Evolutionary conservation across 2,113 vertebrate species (phyloP), one percentile per base, ranked within the genome.

Genomic region (Cariama cristata): DNA sequence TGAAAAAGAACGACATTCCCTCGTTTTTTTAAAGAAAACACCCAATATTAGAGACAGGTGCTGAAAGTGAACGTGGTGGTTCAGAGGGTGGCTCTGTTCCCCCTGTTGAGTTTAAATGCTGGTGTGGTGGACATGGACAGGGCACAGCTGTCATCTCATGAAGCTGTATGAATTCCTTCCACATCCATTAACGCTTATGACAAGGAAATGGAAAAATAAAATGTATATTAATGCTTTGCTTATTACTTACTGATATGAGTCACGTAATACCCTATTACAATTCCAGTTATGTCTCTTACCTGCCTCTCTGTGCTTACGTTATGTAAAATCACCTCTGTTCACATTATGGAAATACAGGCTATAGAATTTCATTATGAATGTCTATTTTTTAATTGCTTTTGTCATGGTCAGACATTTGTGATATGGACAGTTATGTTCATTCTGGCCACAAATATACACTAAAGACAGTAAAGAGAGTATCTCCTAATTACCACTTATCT

Each of bases 71-170:
- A 22, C 7, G 4, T 2, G 14, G n/a, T 38, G 28, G 23, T 80
- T 92, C 90, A 81, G 64, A 81, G 92, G 76, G 44, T 92, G 79
- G 60, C 86, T 87, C 68, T 89, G 59, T 86, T 90, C 30, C 40
- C 58, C 22, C 32, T 60, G 40, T 8, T 50, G 71, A 84, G 11
- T 75, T 74, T 59, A 82, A 67, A 52, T n/a, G 47, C 21, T 35
- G 20, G 14, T 8, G 26, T 16, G 4, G 21, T 28, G 28, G 14
- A 6, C 17, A 47, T 62, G 23, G 42, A 49, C 14, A 35, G 42
- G 14, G 38, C 77, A 47, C 44, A 84, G 40, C 38, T 72, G 52
- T 68, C 56, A 71, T 53, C 69, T 86, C 40, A 91, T 24, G 32
- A 86, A 79, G 18, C 27, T 63, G 4, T 10, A 75, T 52, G 5